Conservation (phyloP, 2,113 vertebrate species). For the Myotis yumanensis region DNA sequence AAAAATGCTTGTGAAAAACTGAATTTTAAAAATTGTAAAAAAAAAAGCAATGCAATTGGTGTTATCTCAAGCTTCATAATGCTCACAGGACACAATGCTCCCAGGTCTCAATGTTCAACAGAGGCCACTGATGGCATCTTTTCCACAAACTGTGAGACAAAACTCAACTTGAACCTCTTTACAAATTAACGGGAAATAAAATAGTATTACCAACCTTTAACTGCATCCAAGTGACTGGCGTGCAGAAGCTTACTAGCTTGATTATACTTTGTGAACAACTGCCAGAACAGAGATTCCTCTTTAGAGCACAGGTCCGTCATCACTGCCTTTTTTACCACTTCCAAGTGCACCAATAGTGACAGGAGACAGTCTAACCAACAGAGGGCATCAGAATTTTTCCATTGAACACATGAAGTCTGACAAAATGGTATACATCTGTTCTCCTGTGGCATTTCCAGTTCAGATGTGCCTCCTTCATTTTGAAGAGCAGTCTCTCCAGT, state of each 20-base stretch:
- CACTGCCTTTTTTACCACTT: slow-evolving; percentile 79
- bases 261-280: slow-evolving; percentile 85
- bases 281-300: slow-evolving; percentile 82
- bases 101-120: not conserved
- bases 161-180: not conserved
- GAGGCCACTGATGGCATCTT: not conserved
- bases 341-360: slow-evolving; percentile 88
- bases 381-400: slow-evolving; percentile 88
- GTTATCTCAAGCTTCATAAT: not conserved
- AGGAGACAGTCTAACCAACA: slow-evolving; percentile 95
- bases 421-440: not conserved
- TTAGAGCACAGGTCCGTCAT: slow-evolving; percentile 51
- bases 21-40: not conserved
- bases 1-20: not conserved
- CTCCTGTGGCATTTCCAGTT: slow-evolving; percentile 49
- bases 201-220: slow-evolving; percentile 77
- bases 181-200: slow-evolving; percentile 8
- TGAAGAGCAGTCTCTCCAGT: slow-evolving; percentile 11
- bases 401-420: slow-evolving; percentile 85
- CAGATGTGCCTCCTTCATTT: slow-evolving; percentile 45
- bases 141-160: not conserved
- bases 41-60: not conserved
- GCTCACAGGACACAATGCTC: not conserved
- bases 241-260: slow-evolving; percentile 80
- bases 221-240: slow-evolving; percentile 71